Evolutionary conservation across 2,888 invertebrate species (phyloP).

Genomic region (Tipula helvola): DNA sequence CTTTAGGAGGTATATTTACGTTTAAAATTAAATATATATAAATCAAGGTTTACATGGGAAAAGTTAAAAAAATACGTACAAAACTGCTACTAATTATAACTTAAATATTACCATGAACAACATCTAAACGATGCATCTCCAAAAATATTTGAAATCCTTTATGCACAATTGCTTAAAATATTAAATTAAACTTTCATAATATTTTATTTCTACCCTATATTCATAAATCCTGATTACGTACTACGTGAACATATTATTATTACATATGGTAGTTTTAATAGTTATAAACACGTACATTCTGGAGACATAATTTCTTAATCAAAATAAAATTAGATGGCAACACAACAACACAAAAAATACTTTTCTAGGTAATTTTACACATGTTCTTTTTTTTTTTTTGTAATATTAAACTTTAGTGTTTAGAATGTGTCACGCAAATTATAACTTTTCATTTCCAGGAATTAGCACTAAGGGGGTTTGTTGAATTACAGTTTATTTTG

Average conservation of each 20-base stretch:
- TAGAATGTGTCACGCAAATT: neutral
- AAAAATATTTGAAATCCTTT: too few relatives aligned
- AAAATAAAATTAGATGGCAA: neutral
- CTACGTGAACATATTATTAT: neutral
- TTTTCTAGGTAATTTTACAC: neutral
- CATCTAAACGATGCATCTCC: too few relatives aligned
- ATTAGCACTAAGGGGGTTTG: neutral
- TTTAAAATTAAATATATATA: too few relatives aligned
- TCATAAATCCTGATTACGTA: neutral
- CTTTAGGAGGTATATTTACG: too few relatives aligned
- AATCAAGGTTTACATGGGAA: too few relatives aligned
- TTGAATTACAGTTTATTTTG: neutral
- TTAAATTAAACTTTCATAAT: neutral
- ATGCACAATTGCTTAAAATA: too few relatives aligned
- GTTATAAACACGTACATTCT: neutral
- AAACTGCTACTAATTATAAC: too few relatives aligned
- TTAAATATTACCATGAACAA: too few relatives aligned
- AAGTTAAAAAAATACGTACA: too few relatives aligned
- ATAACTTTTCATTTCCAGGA: neutral
- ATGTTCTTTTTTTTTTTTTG: neutral
- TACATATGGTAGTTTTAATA: neutral
- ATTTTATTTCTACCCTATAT: neutral
- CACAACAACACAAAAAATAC: neutral
- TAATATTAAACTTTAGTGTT: neutral
- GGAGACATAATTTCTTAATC: slow-evolving; percentile 4